Conservation (phyloP, 2,797 vertebrate genomes). For the Gymnoscopelus microlampas region DNA sequence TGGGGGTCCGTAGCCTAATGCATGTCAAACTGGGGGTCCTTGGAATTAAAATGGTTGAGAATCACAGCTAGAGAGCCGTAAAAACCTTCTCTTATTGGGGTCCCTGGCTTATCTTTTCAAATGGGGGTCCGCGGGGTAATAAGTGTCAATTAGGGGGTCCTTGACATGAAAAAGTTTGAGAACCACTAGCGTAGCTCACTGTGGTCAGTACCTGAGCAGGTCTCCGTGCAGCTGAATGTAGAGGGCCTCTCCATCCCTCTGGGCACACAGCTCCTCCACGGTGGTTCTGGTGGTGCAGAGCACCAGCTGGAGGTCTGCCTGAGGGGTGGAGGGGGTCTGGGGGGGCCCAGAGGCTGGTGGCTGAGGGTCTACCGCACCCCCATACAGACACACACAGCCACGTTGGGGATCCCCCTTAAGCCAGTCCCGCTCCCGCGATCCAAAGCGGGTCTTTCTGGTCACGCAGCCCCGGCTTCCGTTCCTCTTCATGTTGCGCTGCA, state of each 20-base stretch:
- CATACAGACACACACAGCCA: slow-evolving; percentile 90
- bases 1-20: too few species aligned
- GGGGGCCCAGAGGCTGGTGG: slow-evolving; percentile 66
- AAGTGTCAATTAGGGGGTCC: too few species aligned
- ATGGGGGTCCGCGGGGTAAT: too few species aligned
- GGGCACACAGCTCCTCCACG: slow-evolving; percentile 88
- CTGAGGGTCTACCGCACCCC: slow-evolving; percentile 76
- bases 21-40: too few species aligned
- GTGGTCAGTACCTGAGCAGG: slow-evolving; percentile 86
- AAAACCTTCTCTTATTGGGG: too few species aligned
- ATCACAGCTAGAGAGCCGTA: too few species aligned
- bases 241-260: slow-evolving; percentile 84
- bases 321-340: slow-evolving; percentile 75
- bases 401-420: slow-evolving; percentile 88
- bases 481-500: slow-evolving; percentile 92
- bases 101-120: too few species aligned
- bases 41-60: too few species aligned
- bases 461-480: slow-evolving; percentile 88
- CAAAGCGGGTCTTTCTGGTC: slow-evolving; percentile 88
- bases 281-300: slow-evolving; percentile 92
- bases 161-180: too few species aligned
- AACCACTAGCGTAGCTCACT: too few species aligned
- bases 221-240: slow-evolving; percentile 95
- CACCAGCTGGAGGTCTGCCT: slow-evolving; percentile 88
- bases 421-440: slow-evolving; percentile 95